Evolutionary conservation across 1,140 invertebrate species (phyloP), one percentile per base, ranked within the genome.

Genomic region (Drosophila auraria): DNA sequence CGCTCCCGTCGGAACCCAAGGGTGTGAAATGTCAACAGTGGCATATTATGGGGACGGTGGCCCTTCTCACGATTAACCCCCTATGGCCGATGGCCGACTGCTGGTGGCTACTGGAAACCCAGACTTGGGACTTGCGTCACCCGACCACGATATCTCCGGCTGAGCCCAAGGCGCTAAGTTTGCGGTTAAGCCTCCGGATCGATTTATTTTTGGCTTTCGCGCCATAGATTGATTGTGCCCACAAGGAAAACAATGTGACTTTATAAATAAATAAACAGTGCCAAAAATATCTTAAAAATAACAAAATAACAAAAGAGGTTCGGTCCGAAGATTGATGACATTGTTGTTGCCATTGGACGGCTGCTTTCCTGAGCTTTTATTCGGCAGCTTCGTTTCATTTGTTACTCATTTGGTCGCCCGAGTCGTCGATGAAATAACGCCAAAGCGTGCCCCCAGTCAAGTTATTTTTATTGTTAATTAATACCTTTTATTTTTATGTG

Each of bases 391-490:
- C 74, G 53, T 60, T 81, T 68, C 61, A 66, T 53, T 71, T 56
- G 58, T 66, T 66, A 66, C 58, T 66, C 58, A 66, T 45, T 45
- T 62, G 40, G 42, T 11, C 11, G 17, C 15, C 38, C 9, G 17
- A 27, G 38, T 40, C 27, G 47, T 42, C 65, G 86, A 87, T 87
- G 76, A 87, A 87, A 87, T 83, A 87, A 87, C 83, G 70, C 73
- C 66, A 91, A 91, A 91, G 87, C 83, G 87, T 91, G 87, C 80
- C 87, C 72, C 71, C 78, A 83, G 78, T 91, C 87, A 91, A 79
- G 74, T 81, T 89, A 81, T 87, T 83, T 83, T 87, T 91, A 75
- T 83, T 91, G 78, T 83, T 91, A 87, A 91, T 91, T 81, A 87
- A 91, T 91, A 79, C 79, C 86, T 89, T 82, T 84, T 76, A 80